Evolutionary conservation across 2,113 vertebrate genomes (phyloP).

Genomic region (Gymnogyps californianus): DNA sequence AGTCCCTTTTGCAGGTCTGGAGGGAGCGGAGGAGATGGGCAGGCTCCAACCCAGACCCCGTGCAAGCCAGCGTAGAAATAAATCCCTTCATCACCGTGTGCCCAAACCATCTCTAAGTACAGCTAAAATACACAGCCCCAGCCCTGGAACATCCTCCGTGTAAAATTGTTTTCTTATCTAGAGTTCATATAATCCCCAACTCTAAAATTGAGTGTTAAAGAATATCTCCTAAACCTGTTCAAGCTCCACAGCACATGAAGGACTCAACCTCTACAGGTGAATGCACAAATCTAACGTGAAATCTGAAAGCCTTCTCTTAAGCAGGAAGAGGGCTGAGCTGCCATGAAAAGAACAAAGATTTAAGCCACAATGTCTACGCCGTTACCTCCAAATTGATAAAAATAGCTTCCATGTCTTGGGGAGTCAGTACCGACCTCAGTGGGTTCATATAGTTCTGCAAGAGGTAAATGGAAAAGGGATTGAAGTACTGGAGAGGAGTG

Average conservation of each 20-base stretch:
- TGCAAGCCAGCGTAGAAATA: not conserved
- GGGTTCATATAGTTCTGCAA: conserved; percentile 94
- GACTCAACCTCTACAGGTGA: not conserved
- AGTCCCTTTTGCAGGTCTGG: not conserved
- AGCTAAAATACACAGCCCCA: not conserved
- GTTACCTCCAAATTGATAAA: conserved; percentile 95
- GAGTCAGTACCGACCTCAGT: conserved; percentile 85
- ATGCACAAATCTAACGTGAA: not conserved
- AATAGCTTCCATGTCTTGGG: conserved; percentile 88
- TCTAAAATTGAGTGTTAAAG: not conserved
- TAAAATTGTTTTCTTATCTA: not conserved
- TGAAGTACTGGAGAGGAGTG: not conserved
- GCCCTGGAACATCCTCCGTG: not conserved
- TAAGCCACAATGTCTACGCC: accelerated
- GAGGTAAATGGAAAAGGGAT: not conserved
- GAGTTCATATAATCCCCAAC: not conserved
- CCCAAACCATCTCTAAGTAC: not conserved
- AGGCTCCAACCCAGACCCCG: not conserved
- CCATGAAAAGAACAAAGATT: not conserved
- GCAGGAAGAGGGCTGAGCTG: not conserved
- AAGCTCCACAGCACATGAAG: not conserved
- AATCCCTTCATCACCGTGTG: not conserved
- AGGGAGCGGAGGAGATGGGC: not conserved
- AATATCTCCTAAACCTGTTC: not conserved
- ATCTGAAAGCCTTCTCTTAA: not conserved